Evolutionary conservation across 2,113 vertebrate genomes (phyloP), one percentile per base, ranked within the genome.

Genomic region (Taurulus bubalis): DNA sequence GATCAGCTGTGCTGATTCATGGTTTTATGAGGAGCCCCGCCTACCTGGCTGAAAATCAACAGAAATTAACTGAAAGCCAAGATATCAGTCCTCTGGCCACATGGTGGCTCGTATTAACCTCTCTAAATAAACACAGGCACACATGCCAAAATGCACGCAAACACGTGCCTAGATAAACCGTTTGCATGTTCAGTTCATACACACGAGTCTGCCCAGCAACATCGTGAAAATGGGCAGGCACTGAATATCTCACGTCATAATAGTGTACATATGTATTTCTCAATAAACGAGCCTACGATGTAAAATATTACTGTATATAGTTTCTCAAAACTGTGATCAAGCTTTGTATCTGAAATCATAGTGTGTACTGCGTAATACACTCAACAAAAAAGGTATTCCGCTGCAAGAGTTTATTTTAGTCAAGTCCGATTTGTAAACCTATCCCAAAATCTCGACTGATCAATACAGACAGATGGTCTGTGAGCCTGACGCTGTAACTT

Each of bases 401-500:
- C 63, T 72, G 24, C 79, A 65, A 47, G 53, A 47, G 76, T 68
- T 82, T 85, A 79, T 75, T 72, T 84, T 45, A 67, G 73, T 45
- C 56, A 15, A 22, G 42, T 59, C 84, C 68, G 70, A 32, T 36
- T 56, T 64, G 89, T 88, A 87, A 93, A 71, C 70, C 40, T 30
- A 89, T 40, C 78, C 76, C 38, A 47, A 79, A 70, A 53, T 80
- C 71, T 77, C 38, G 64, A 83, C 77, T 73, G 85, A 93, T 94
- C 92, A 85, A 93, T 94, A 93, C 63, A 56, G 76, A 79, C 92
- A 94, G 90, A 92, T 92, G 91, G 91, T 80, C 66, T 70, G 78
- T 56, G 78, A 84, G 87, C 59, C 70, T 49, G 77, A 79, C 77
- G 80, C 80, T 90, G 92, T 85, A 93, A 93, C 92, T 84, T 93